Conservation (phyloP, 2,113 vertebrate genomes). For the Sciurus niger region DNA sequence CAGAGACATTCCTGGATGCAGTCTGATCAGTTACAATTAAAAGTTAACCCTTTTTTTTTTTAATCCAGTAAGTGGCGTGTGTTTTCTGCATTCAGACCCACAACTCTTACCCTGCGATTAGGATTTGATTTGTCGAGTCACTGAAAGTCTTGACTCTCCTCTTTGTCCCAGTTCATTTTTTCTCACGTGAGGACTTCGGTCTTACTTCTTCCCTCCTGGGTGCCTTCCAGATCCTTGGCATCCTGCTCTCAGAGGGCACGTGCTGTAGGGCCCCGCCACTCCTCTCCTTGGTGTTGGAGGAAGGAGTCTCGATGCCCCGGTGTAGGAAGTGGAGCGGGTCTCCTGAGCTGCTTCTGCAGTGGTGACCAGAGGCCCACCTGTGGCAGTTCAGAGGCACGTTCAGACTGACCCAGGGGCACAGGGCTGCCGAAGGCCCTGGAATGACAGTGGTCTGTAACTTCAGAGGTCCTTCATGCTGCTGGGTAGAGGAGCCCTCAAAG, state of each 20-base stretch:
- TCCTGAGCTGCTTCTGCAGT: not conserved
- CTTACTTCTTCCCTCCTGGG: too few relatives aligned
- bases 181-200: accelerated
- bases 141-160: not conserved
- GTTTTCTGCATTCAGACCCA: not conserved
- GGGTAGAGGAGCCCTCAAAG: too few relatives aligned
- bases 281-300: not conserved
- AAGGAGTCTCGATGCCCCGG: not conserved
- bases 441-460: not conserved
- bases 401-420: not conserved
- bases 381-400: accelerated
- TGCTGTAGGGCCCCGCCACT: too few relatives aligned
- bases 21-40: conserved; percentile 79
- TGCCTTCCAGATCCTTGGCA: not conserved
- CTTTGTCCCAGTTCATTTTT: not conserved
- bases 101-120: not conserved
- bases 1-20: conserved; percentile 62
- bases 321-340: not conserved
- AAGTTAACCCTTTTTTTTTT: conserved; percentile 62
- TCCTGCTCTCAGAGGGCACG: not conserved
- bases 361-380: accelerated
- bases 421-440: not conserved
- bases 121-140: not conserved
- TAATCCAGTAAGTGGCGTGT: not conserved
- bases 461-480: not conserved